Conservation (phyloP, 2,797 vertebrate species). For the Pachyuromys duprasi region DNA sequence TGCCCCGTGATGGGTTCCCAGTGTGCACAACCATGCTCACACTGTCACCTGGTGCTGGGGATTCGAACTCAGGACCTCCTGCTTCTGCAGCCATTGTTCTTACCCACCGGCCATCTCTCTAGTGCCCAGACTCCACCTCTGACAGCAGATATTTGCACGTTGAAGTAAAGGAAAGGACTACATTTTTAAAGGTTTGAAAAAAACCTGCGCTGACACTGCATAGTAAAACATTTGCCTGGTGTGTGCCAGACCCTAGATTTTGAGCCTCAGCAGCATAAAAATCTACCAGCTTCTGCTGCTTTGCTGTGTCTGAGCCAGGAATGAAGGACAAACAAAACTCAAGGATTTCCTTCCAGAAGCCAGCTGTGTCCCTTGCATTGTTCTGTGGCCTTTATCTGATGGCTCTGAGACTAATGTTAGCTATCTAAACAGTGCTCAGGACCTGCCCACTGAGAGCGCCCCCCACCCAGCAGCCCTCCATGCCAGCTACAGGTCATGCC, state of each 20-base stretch:
- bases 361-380: not conserved
- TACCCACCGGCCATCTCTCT: not conserved
- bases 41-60: not conserved
- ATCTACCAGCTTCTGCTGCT: not conserved
- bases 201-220: not conserved
- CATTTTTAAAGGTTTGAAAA: not conserved
- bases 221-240: not conserved
- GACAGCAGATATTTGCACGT: not conserved
- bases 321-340: not conserved
- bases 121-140: not conserved
- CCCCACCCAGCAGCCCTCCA: not conserved
- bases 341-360: conserved; percentile 24
- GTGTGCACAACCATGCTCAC: not conserved
- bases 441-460: not conserved
- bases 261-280: too few species aligned
- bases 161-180: not conserved
- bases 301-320: not conserved
- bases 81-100: not conserved
- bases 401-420: not conserved
- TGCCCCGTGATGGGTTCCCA: not conserved
- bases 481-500: not conserved
- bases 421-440: not conserved
- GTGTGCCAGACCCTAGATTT: not conserved
- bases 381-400: not conserved
- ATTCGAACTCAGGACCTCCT: not conserved